Base-by-base conservation (phyloP, 1,140 invertebrate species). In the Lepidotrigona ventralis region DNA sequence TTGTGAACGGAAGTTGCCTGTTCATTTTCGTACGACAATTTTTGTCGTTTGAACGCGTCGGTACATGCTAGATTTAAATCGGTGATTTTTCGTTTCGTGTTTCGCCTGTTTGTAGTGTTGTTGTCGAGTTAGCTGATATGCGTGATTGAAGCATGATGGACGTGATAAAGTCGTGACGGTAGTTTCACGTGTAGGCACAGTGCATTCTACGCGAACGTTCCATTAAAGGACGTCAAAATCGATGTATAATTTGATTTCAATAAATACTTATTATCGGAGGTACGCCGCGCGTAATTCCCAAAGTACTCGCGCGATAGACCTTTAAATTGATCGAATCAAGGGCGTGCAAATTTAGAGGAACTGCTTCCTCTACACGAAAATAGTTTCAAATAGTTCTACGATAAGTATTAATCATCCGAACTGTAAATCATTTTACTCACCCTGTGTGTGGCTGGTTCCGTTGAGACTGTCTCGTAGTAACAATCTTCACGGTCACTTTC, bases 361-460 rank as follows among this genome's bases (percentile, higher is more conserved):
- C 0, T 56, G 39, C 3, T 70, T 12, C n/a, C 21, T n/a, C n/a
- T n/a, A 4, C 12, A 6, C 12, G 66, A 9, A 23, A 64, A 33
- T 54, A 51, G 14, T 23, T 39, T 76, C n/a, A 17, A 11, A 21
- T 11, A 14, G 23, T 6, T 8, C 14, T 5, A 21, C 15, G 12
- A 26, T 78, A 70, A 83, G 78, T 64, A 60, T 70, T 26, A 83
- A 78, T 63, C 53, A 51, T 54, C 11, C 2, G 1, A 70, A 71
- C 39, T 51, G 66, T n/a, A 66, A 72, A 83, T 79, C n/a, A 53
- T 72, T 72, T 19, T 14, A 66, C 82, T 83, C 77, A 83, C 82
- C n/a, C 19, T 83, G 70, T 56, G 70, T 56, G 69, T 56, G 51
- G 39, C 33, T 68, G 60, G 76, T 68, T 79, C 54, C 66, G 46